Conservation (phyloP, 2,797 vertebrate genomes). For the Harpagifer antarcticus region DNA sequence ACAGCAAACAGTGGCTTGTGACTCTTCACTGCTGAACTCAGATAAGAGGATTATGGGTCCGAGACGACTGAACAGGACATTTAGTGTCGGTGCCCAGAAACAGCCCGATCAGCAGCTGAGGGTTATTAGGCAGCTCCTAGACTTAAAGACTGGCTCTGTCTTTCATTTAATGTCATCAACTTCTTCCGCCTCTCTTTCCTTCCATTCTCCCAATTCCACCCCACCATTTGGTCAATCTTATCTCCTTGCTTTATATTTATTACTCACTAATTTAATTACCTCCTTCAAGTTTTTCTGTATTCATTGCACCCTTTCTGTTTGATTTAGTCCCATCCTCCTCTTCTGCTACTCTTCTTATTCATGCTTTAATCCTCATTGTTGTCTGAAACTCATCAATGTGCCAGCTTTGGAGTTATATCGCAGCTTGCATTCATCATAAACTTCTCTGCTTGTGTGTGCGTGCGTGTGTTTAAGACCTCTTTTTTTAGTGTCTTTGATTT, state of each 20-base stretch:
- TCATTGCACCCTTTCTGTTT: conserved; percentile 8
- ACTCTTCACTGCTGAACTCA: conserved; percentile 55
- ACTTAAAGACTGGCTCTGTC: conserved; percentile 50
- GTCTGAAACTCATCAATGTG: conserved; percentile 55
- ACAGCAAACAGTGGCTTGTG: conserved; percentile 52
- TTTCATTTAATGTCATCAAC: conserved; percentile 37
- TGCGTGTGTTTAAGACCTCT: conserved; percentile 11
- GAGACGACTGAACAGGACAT: conserved; percentile 65
- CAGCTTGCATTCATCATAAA: conserved; percentile 58
- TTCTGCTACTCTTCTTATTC: neutral
- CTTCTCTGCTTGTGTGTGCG: conserved; percentile 43
- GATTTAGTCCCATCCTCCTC: conserved; percentile 19
- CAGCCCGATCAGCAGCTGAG: conserved; percentile 70
- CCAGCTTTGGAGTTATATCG: conserved; percentile 51
- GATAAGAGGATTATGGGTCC: conserved; percentile 77
- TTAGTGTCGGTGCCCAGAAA: conserved; percentile 66
- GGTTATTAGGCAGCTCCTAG: conserved; percentile 65
- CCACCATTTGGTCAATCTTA: neutral
- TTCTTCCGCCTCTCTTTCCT: conserved; percentile 27
- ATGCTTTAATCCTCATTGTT: conserved; percentile 22
- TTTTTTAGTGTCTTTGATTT: conserved; percentile 65
- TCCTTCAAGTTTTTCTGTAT: neutral
- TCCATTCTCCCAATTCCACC: neutral
- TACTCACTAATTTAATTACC: neutral
- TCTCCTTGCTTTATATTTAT: neutral